phyloP scores from a whole-genome alignment of 2,113 vertebrate genomes.

The Pimephales promelas region DNA sequence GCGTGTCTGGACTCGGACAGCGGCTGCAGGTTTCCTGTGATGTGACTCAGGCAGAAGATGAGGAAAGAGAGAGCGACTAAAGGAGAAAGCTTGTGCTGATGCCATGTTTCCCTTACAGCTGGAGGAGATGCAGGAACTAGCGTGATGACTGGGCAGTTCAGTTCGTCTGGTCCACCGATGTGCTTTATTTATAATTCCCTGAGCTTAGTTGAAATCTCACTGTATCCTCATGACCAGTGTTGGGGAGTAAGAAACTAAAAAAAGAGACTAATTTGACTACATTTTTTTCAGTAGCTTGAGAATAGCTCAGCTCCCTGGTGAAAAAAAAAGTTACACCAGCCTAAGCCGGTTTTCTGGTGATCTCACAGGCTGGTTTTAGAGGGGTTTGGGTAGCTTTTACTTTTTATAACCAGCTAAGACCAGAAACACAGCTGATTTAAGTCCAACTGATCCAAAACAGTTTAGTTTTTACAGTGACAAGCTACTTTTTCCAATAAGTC shows the following conservation, averaged over 20 bases:
- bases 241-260: conserved; percentile 5
- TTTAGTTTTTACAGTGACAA: background rate
- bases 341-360: background rate
- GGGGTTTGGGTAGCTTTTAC: background rate
- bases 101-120: background rate
- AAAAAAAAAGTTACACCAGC: background rate
- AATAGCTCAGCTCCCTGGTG: background rate
- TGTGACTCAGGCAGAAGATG: background rate
- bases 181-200: conserved; percentile 13
- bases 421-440: background rate
- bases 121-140: conserved; percentile 6
- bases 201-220: background rate
- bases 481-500: background rate
- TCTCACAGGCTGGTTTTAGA: background rate
- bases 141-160: conserved; percentile 19
- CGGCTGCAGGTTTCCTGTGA: background rate
- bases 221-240: background rate
- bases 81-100: background rate
- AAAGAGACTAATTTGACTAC: background rate
- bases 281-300: background rate
- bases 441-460: too few relatives aligned
- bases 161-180: conserved; percentile 31
- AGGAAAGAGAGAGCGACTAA: background rate
- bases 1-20: conserved; percentile 4
- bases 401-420: background rate